Conservation (phyloP, 92 coral and sea anemone genomes). For the Epizoanthus scotinus region DNA sequence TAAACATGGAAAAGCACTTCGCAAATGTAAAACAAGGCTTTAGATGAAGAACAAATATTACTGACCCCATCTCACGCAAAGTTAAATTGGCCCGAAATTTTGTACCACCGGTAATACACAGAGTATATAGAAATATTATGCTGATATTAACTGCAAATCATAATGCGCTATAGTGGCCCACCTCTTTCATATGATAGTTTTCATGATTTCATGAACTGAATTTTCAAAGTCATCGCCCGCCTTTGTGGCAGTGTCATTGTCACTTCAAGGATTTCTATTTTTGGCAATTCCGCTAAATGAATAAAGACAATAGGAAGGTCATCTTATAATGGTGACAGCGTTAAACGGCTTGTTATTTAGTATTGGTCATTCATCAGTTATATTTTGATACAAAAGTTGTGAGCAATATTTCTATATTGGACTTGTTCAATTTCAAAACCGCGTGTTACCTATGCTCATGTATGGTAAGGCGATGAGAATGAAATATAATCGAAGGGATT, state of each 20-base stretch:
- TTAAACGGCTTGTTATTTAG: slow-evolving; percentile 21
- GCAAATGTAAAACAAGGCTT: too few species aligned
- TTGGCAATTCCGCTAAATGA: slow-evolving; percentile 27
- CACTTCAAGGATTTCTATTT: slow-evolving; percentile 15
- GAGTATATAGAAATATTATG: not conserved
- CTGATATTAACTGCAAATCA: not conserved
- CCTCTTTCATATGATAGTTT: too few species aligned
- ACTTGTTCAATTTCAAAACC: not conserved
- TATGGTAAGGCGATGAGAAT: slow-evolving; percentile 3
- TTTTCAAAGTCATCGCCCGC: slow-evolving; percentile 23
- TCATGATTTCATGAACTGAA: not conserved
- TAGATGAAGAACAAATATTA: not conserved
- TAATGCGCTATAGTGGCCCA: not conserved
- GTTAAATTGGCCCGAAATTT: not conserved
- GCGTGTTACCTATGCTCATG: slow-evolving; percentile 25
- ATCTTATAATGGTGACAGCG: slow-evolving; percentile 19
- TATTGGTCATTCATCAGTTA: slow-evolving; percentile 13
- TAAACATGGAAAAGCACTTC: too few species aligned
- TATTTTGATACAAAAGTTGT: slow-evolving; percentile 17
- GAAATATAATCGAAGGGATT: not conserved
- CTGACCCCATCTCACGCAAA: not conserved
- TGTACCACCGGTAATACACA: too few species aligned
- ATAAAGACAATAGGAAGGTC: slow-evolving; percentile 15
- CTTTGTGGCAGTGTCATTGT: not conserved
- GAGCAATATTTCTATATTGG: slow-evolving; percentile 40